A percentile compares a stretch with the other conserved stretches of the same genome.
Conservation (phyloP, 2,113 vertebrate genomes). For the Coryphaenoides rupestris region DNA sequence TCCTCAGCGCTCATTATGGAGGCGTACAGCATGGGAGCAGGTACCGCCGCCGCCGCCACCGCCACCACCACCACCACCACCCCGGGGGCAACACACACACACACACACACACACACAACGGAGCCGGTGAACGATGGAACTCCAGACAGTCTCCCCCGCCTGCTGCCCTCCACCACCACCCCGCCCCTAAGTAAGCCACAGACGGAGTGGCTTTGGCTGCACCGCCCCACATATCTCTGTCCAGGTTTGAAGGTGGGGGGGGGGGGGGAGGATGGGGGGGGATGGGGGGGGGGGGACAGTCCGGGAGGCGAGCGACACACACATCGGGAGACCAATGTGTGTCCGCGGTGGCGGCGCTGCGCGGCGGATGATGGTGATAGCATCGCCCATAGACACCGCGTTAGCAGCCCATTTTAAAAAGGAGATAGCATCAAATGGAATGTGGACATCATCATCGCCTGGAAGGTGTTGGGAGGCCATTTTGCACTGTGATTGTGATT, state of each 20-base stretch:
- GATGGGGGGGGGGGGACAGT: background rate
- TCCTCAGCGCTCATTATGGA: conserved; percentile 61
- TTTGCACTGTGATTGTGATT: conserved; percentile 9
- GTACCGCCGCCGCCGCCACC: too few relatives aligned
- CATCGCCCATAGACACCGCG: conserved; percentile 52
- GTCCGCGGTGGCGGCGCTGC: conserved; percentile 27
- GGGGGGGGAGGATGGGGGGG: background rate
- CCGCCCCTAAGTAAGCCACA: conserved; percentile 44
- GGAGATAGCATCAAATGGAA: conserved; percentile 56
- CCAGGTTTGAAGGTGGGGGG: background rate
- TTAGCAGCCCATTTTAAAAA: conserved; percentile 56
- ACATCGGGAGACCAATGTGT: conserved; percentile 61
- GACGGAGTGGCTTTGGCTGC: conserved; percentile 33
- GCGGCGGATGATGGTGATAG: conserved; percentile 40
- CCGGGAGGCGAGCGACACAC: too few relatives aligned
- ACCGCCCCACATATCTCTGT: background rate
- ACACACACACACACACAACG: too few relatives aligned
- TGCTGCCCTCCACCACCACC: too few relatives aligned
- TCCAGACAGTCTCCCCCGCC: conserved; percentile 44
- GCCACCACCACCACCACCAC: too few relatives aligned
- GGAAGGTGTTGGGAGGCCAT: conserved; percentile 39
- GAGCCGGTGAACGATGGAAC: conserved; percentile 29
- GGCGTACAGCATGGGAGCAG: conserved; percentile 50
- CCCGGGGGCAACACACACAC: conserved; percentile 33
- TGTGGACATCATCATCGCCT: conserved; percentile 43